Base-by-base conservation (phyloP, 2,113 vertebrate species). In the Amphilophus citrinellus region DNA sequence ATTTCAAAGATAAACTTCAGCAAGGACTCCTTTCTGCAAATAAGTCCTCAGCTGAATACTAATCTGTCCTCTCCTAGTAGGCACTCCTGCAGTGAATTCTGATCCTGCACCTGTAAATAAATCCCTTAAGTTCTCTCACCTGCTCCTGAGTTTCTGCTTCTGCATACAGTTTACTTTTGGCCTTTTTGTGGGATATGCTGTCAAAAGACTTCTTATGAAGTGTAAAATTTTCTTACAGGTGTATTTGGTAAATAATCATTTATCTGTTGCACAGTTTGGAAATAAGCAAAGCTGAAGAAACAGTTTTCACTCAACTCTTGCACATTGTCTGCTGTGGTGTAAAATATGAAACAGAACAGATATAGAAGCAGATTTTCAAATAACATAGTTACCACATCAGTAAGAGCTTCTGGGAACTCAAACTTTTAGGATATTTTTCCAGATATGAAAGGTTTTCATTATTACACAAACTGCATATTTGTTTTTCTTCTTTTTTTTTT, bases 401-500 rank as follows among this genome's bases (percentile, higher is more conserved):
- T 71, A 73, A 32, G 27, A 56, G 68, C 47, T 73, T 50, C 50
- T 56, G 15, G 14, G 18, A 56, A 7, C 50, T 56, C 50, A 73
- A 18, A 73, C 18, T 32, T 56, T n/a, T 4, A 20, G 44, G 50
- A 53, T 56, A 35, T 56, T 35, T 83, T 85, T 44, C 47, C 57
- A 77, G 35, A 87, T 75, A 60, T 88, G 77, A 93, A 92, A 91
- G 81, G 7, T 42, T 60, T 83, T 83, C 84, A 84, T 87, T 32
- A 86, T 82, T 65, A 65, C 76, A 32, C 47, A 35, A 20, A 15
- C 24, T 71, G 20, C 24, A 20, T 20, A 6, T 71, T 11, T 71
- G 0, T 30, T 2, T 71, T 50, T 10, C 4, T 5, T 50, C 3
- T 6, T 10, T 2, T 71, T 47, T 27, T 15, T 4, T 50, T 18